Evolutionary conservation across 2,113 vertebrate species (phyloP).

Genomic region (Ctenodactylus gundi): DNA sequence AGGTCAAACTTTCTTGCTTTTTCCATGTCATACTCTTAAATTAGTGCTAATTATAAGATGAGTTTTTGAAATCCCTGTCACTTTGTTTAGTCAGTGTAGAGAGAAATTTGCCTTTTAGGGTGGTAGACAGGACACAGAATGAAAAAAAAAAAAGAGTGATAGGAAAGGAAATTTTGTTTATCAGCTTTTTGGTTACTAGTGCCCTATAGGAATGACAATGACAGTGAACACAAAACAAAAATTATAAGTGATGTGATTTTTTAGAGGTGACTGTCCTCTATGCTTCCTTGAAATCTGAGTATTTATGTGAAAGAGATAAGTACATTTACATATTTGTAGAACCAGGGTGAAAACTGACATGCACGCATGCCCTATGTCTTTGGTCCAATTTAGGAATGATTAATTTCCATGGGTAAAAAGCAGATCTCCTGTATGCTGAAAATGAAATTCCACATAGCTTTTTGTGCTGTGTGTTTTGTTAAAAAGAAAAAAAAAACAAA

Average conservation of each 20-base stretch:
- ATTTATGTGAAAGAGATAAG: neutral
- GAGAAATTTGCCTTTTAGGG: neutral
- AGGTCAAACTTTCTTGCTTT: neutral
- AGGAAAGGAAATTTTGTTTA: neutral
- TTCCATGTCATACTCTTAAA: neutral
- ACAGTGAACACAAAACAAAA: neutral
- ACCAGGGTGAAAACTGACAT: neutral
- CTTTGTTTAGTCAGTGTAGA: neutral
- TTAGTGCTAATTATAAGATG: neutral
- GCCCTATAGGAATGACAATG: neutral
- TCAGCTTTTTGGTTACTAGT: neutral
- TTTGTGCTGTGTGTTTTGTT: neutral
- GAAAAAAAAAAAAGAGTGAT: neutral
- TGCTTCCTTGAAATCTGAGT: neutral
- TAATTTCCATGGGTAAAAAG: neutral
- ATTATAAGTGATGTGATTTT: neutral
- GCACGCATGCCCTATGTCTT: neutral
- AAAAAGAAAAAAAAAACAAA: neutral
- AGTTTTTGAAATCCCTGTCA: neutral
- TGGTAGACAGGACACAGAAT: too few species aligned
- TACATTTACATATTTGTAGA: neutral
- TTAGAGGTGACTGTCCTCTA: neutral
- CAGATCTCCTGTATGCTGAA: neutral
- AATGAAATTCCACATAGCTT: neutral
- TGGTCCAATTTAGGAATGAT: neutral